These are phyloP conservation scores for Pao palembangensis DNA, from an alignment of 2,113 vertebrate genomes.

Conservation along the genomic window DNA sequence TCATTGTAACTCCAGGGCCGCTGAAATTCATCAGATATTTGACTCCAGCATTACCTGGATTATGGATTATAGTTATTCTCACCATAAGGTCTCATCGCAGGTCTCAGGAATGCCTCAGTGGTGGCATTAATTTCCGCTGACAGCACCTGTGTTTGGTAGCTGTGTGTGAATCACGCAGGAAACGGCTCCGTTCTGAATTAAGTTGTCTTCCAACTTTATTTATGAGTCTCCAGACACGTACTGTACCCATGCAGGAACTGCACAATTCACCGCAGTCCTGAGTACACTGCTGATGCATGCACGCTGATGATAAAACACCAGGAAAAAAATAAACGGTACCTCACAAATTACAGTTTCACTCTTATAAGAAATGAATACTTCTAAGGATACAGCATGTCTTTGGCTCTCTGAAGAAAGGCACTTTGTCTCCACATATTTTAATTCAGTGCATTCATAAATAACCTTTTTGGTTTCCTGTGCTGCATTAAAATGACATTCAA, in stretches of 20 bases:
- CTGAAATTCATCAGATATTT: no score
- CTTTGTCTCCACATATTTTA: no score
- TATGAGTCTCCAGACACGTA: slow-evolving; percentile 20
- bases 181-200: slow-evolving; percentile 20
- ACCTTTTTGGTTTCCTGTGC: background rate
- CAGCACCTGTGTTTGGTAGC: slow-evolving; percentile 2
- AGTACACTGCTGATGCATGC: slow-evolving; percentile 16
- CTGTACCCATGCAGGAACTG: background rate
- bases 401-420: slow-evolving; percentile 7
- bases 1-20: no score
- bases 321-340: slow-evolving; percentile 18
- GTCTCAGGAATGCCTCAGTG: slow-evolving; percentile 6
- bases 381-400: slow-evolving; percentile 1
- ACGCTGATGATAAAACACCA: slow-evolving; percentile 13
- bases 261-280: background rate
- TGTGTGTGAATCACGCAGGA: slow-evolving; percentile 41
- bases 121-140: slow-evolving; percentile 34
- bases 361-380: slow-evolving; percentile 11
- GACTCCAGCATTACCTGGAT: no score
- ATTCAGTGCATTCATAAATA: no score
- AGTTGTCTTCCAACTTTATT: slow-evolving; percentile 31
- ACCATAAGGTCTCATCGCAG: background rate
- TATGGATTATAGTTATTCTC: background rate
- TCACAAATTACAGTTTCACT: no score
- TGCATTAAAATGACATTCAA: slow-evolving; percentile 1